Percentiles rank a stretch among this genome's conserved stretches.
Conservation (phyloP, 2,888 invertebrate genomes). For the Brachyptera putata region DNA sequence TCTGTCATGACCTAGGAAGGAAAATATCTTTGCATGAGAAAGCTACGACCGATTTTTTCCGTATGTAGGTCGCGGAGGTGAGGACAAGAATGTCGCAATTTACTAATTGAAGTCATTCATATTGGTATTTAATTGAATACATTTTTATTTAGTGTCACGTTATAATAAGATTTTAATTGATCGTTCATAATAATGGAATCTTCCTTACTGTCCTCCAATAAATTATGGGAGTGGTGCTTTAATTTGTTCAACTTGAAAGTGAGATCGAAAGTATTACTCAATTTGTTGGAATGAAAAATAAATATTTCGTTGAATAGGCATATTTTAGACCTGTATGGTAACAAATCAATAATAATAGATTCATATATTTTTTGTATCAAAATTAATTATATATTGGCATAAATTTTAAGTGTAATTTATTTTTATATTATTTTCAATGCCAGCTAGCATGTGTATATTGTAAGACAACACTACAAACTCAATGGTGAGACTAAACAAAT, state of each 20-base stretch:
- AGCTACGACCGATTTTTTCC: conserved; percentile 28
- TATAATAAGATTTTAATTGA: too few species aligned
- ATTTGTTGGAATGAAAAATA: too few species aligned
- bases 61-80: conserved; percentile 32
- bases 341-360: too few species aligned
- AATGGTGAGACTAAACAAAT: not conserved
- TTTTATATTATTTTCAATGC: not conserved
- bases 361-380: too few species aligned
- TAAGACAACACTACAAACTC: not conserved
- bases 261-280: too few species aligned
- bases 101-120: not conserved
- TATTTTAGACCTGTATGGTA: too few species aligned
- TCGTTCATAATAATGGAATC: too few species aligned
- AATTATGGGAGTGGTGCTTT: not conserved
- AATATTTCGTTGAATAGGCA: too few species aligned
- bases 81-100: conserved; percentile 25
- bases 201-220: not conserved
- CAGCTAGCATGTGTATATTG: not conserved
- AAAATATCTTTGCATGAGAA: conserved; percentile 31
- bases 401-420: too few species aligned
- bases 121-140: not conserved
- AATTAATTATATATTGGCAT: too few species aligned
- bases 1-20: conserved; percentile 26
- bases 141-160: not conserved
- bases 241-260: not conserved